Percentiles rank a stretch among this genome's conserved stretches.
Evolutionary conservation across 2,797 vertebrate genomes (phyloP).

Genomic region (Knipowitschia caucasica): DNA sequence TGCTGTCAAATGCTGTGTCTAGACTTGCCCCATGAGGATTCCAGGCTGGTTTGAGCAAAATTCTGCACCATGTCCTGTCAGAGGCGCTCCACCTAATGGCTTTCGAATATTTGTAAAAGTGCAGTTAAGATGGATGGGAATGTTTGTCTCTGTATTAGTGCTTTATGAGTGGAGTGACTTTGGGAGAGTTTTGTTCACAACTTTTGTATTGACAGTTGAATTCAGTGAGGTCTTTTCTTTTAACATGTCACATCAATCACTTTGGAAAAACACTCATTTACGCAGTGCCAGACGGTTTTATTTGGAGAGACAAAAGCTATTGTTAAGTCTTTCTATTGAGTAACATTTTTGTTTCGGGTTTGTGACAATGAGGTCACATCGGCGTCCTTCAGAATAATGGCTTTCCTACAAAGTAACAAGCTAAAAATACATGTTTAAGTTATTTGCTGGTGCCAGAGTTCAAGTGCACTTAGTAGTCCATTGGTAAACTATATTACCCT

Average conservation of each 20-base stretch:
- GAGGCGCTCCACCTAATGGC: neutral
- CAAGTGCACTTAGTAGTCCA: no score
- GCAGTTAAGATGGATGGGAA: neutral
- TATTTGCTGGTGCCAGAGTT: neutral
- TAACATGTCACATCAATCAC: neutral
- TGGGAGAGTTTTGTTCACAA: neutral
- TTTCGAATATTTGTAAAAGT: neutral
- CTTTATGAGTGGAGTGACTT: neutral
- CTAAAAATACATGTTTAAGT: neutral
- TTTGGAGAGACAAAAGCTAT: neutral
- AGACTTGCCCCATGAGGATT: conserved; percentile 52
- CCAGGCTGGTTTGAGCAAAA: conserved; percentile 31
- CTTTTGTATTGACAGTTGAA: neutral
- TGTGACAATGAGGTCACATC: neutral
- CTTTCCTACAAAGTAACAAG: neutral
- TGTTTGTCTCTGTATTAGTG: neutral
- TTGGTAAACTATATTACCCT: no score
- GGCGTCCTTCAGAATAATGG: neutral
- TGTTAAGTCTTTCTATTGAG: neutral
- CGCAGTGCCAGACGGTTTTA: neutral
- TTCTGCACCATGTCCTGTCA: neutral
- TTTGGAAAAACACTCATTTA: neutral
- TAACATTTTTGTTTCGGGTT: neutral
- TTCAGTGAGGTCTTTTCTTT: neutral
- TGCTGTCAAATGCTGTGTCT: conserved; percentile 38